Base-by-base conservation (phyloP, 2,797 vertebrate species). In the Protonibea diacanthus region DNA sequence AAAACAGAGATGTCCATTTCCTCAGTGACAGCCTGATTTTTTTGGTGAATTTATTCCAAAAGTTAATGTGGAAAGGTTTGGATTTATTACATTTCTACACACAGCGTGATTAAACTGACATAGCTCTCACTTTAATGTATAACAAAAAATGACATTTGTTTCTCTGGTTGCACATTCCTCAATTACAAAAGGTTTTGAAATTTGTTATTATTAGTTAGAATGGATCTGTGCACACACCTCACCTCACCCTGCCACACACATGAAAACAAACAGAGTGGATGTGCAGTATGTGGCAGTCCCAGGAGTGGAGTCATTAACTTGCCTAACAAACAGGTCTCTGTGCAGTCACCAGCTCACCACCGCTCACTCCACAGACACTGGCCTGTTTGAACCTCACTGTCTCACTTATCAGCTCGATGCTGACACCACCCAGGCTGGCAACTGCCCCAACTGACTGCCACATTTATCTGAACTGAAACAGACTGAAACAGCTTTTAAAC, bases 231-330 rank as follows among this genome's bases (percentile, higher is more conserved):
- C 44, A 81, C 71, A 60, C 59, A 53, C 40, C 10, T 58, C 59
- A 47, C 61, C 40, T 79, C 53, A 5, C 14, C 25, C 44, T 33
- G 3, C 53, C 53, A 67, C 80, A 71, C 66, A 71, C 29, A 56
- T 29, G 61, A 73, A 87, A 64, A 83, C 79, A 83, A 78, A 75
- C 81, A 82, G 15, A 21, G 56, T 14, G 48, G 58, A 74, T 80
- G 63, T 67, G 52, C 59, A 70, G 47, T 25, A 42, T 38, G 67
- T 51, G 49, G 48, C 29, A 17, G 49, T 78, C 72, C 87, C 81
- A 69, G 77, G 79, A 85, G 74, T 57, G 63, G 74, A 74, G 82
- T 88, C 85, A 92, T 92, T 93, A 87, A 84, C 74, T 86, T 65
- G 80, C 74, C 81, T 55, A 79, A 94, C 91, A 94, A 85, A 84